Base-by-base conservation (phyloP, 2,888 invertebrate species). In the Polydrusus cervinus region DNA sequence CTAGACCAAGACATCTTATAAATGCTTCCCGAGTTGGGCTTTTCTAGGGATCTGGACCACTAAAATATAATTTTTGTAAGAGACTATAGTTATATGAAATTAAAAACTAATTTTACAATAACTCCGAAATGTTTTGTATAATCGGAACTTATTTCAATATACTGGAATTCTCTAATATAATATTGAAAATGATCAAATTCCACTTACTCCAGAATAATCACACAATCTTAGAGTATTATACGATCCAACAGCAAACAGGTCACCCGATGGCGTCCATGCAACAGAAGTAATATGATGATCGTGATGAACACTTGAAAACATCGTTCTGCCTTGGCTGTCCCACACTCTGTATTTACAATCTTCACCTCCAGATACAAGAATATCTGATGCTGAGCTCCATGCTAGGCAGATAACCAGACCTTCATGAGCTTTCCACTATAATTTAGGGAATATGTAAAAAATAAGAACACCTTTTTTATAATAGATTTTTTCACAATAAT, bases 341-440 rank as follows among this genome's bases (percentile, higher is more conserved):
- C 99, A 99, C 18, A 98, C 93, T 90, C 92, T 87, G 71, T 88
- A 89, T 61, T 89, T 88, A 78, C 97, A 97, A 87, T 99, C 99
- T 89, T 99, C 98, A 64, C 97, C 97, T 0, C 99, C 99, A 3
- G 99, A 98, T 13, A 97, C 93, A 30, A 99, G 92, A 8, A 98
- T 89, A 79, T 96, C 94, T 80, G 97, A 96, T 79, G 94, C 94
- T 0, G 95, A 93, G 86, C 98, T 99, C 99, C 99, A 99, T 80
- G 97, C 95, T 0, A 97, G 90, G 79, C 96, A 94, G 73, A 99
- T 88, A 74, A 99, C 94, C 1, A 98, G 88, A 0, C 96, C 97
- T 81, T 99, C 98, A 83, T 99, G 99, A 5, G 97, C 99, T 85
- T 95, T 94, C 98, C 98, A 98, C 95, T 97, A 57, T 0, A 16